Evolutionary conservation across 2,113 vertebrate genomes (phyloP), one percentile per base, ranked within the genome.

Genomic region (Pomatostomus ruficeps): DNA sequence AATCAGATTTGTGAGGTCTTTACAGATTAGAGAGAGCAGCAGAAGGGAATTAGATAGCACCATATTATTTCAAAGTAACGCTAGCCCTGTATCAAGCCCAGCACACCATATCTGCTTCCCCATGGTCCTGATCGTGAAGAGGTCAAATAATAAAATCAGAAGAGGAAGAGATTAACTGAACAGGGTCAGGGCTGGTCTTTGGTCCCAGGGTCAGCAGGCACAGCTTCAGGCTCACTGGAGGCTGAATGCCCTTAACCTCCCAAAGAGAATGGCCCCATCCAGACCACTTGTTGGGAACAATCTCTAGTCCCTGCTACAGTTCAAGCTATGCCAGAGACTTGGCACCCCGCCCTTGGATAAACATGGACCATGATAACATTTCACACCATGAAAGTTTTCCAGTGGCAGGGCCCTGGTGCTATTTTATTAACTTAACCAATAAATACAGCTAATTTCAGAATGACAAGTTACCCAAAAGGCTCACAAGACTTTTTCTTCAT

Each of bases 1-100:
- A 95, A 88, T 94, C 74, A 78, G 86, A 92, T 92, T 89, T 90
- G n/a, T 21, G 43, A 76, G 36, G 55, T 85, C 72, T 85, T 95
- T 80, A 68, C 38, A 92, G 88, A 80, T 90, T 75, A 95, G 36
- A 76, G 28, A 59, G 48, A 75, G 36, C 6, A 62, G 71, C 6
- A 2, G 73, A 82, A 76, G 46, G 82, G 63, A 86, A 92, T 88
- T 85, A 88, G 81, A 78, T 36, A 91, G 73, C 42, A 52, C 77
- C 74, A 76, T 9, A 15, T 16, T 43, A 43, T 80, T 88, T 93
- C 66, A 66, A 58, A 78, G 57, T 13, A 71, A 74, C 48, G n/a
- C n/a, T 17, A 82, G 35, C 26, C 38, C 45, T 45, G 24, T 42
- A 74, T 55, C 73, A 63, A 59, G 31, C 48, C 51, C n/a, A 59